These are phyloP conservation scores for Volucella inanis DNA, from an alignment of 2,888 invertebrate species.

Conservation along the genomic window DNA sequence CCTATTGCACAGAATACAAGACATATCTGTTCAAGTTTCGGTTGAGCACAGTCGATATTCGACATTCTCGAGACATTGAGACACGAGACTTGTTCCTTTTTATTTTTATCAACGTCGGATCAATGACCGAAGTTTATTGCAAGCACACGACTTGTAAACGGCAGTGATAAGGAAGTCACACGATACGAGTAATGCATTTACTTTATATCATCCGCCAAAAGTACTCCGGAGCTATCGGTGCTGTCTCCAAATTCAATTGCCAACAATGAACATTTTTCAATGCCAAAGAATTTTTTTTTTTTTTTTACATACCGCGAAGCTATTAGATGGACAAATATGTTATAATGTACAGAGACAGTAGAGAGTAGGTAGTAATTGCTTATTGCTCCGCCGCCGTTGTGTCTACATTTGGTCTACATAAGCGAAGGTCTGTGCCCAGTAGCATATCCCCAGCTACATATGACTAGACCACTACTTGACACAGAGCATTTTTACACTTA, in stretches of 20 bases:
- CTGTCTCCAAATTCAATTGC: constrained; percentile 9
- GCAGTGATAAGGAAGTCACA: constrained; percentile 14
- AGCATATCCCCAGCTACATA: neutral
- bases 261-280: constrained; percentile 43
- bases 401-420: constrained; percentile 35
- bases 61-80: no score
- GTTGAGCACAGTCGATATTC: no score
- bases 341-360: no score
- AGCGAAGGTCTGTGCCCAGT: constrained; percentile 1
- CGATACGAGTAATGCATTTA: constrained; percentile 3
- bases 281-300: constrained; percentile 32
- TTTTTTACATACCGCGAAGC: constrained; percentile 38
- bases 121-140: neutral
- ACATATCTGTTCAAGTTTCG: no score
- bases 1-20: no score
- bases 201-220: constrained; percentile 50
- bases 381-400: constrained; percentile 20
- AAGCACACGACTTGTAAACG: neutral
- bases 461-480: constrained; percentile 11
- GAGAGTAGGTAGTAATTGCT: constrained; percentile 21
- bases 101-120: neutral
- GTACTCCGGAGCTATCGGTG: constrained; percentile 16
- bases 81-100: no score
- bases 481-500: neutral
- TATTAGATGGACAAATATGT: neutral